Base-by-base conservation (phyloP, 2,888 invertebrate genomes). In the Drosophila rubida region DNA sequence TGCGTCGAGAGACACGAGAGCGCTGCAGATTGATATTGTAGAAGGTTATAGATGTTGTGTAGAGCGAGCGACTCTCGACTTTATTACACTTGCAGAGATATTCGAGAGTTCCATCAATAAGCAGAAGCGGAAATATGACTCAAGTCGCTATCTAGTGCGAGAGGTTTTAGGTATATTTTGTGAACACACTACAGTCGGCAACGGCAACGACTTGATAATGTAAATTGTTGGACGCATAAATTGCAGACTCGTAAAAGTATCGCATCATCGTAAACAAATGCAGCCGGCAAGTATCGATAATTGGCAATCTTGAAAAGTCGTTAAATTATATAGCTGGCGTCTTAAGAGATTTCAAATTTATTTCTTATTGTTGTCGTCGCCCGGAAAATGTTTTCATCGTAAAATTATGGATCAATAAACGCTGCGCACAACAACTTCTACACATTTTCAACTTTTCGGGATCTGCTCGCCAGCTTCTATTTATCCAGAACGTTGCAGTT, bases 291-390 rank as follows among this genome's bases (percentile, higher is more conserved):
- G 41, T 54, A 39, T 50, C 16, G 32, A 46, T 46, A 35, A 64
- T 61, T 55, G 69, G 54, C 54, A 60, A 64, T 60, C 63, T 64
- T 13, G n/a, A 65, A 57, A 42, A 51, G 58, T 46, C 71, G 45
- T 72, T 67, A 64, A 73, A 45, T 19, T 37, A 8, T 37, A 7
- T 27, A 14, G 39, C 42, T 48, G 32, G 35, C 22, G 14, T 39
- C 44, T 42, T 35, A 39, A 53, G n/a, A 30, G 37, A 45, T 42
- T 60, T 23, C 9, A 23, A 13, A 5, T 37, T 14, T 51, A 27
- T 27, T 22, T 23, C 9, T 35, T 30, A 30, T 30, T 30, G 35
- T 23, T 25, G 23, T 14, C 9, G 23, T 14, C 9, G 14, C 11
- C 14, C 6, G n/a, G 1, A 41, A 46, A 32, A 54, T 48, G 48